Base-by-base conservation (phyloP, 1,140 invertebrate genomes). In the Drosophila nebulosa region DNA sequence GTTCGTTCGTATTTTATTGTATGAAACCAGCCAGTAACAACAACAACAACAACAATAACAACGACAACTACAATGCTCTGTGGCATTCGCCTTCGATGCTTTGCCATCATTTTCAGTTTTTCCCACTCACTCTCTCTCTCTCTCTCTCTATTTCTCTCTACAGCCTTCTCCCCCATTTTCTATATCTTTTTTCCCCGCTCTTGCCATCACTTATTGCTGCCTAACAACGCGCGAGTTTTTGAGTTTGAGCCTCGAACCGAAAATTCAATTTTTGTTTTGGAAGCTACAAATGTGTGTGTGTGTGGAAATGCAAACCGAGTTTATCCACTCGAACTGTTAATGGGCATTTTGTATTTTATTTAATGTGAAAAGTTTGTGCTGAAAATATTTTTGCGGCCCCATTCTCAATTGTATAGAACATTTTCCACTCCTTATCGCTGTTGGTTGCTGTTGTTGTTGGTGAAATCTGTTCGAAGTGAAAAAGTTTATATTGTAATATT, bases 261-360 rank as follows among this genome's bases (percentile, higher is more conserved):
- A 74, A 88, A 83, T 88, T 89, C 78, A 83, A 83, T 88, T 88
- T 88, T 83, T 88, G 78, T 78, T 86, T 70, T 69, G 63, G 52
- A 46, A 64, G 73, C 35, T 64, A 55, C 36, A 52, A 63, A 32
- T 36, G 16, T 67, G 35, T 67, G 35, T 69, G 58, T 71, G 63
- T 71, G 50, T 71, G 59, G 58, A 75, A 83, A 89, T 78, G 74
- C 74, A 81, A 83, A 83, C 79, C 83, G 79, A 83, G 83, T 88
- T 89, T 83, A 88, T 88, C 83, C 83, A 88, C 83, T 88, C 84
- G 83, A 88, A 88, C 83, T 88, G 83, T 88, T 88, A 88, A 88
- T 88, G 83, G 83, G 83, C 83, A 88, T 88, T 88, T 88, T 88
- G 83, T 88, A 88, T 88, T 86, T 88, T 88, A 88, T 88, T 88